phyloP scores from a whole-genome alignment of 2,888 invertebrate genomes.

The Cephus runcator region DNA sequence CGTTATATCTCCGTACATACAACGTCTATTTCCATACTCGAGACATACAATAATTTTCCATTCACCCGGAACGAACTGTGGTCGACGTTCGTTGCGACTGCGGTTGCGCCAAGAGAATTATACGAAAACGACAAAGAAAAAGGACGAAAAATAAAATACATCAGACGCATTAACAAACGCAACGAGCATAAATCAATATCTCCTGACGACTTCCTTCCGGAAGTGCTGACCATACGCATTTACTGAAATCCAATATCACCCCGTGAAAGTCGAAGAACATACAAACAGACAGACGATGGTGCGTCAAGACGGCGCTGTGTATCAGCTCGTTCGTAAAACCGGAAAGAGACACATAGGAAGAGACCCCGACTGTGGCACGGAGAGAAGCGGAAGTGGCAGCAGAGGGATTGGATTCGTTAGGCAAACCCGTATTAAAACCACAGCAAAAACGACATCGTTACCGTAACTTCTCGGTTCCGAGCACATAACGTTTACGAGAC shows the following conservation, averaged over 20 bases:
- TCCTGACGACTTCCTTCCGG: neutral
- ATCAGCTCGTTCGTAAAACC: neutral
- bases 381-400: constrained; percentile 5
- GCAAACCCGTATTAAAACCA: neutral
- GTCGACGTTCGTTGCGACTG: neutral
- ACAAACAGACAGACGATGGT: neutral
- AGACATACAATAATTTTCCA: neutral
- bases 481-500: constrained; percentile 16
- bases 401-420: constrained; percentile 1
- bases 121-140: neutral
- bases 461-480: neutral
- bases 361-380: neutral
- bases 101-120: neutral
- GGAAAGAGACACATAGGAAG: neutral
- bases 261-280: neutral
- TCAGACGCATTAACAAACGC: neutral
- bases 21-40: neutral
- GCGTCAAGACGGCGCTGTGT: neutral
- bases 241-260: neutral
- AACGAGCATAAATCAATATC: neutral
- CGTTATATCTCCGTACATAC: neutral
- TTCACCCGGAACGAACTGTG: neutral
- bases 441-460: constrained; percentile 3
- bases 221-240: neutral
- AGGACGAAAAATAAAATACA: neutral